phyloP scores from a whole-genome alignment of 1,140 invertebrate genomes.

The Musca vetustissima region DNA sequence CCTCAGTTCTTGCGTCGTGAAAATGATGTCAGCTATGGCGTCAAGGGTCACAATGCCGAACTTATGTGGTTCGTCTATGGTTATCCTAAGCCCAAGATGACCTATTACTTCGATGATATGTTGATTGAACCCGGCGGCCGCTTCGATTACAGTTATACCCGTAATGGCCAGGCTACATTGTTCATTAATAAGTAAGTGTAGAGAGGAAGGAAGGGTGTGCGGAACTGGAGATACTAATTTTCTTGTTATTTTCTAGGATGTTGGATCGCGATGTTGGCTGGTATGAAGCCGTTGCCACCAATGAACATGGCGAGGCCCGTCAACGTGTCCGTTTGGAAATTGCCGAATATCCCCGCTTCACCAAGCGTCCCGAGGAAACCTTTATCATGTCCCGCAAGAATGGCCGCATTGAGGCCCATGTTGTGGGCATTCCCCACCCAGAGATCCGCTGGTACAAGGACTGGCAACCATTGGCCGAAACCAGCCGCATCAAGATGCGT shows the following conservation, averaged over 20 bases:
- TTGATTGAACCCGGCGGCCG: constrained; percentile 78
- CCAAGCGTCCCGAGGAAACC: constrained; percentile 81
- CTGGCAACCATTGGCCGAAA: constrained; percentile 84
- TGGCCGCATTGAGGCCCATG: constrained; percentile 78
- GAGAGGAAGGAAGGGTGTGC: too few relatives aligned
- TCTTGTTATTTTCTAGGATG: constrained; percentile 67
- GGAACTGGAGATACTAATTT: not conserved
- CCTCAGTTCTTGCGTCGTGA: constrained; percentile 82
- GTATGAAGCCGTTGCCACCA: constrained; percentile 90
- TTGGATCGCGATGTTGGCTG: constrained; percentile 86
- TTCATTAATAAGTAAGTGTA: constrained; percentile 75
- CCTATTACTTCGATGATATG: constrained; percentile 83
- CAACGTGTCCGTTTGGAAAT: constrained; percentile 83
- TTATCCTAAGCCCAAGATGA: constrained; percentile 88
- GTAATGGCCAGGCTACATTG: constrained; percentile 85
- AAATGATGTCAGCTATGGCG: constrained; percentile 81
- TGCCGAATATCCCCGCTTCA: constrained; percentile 90
- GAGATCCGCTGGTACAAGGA: constrained; percentile 98
- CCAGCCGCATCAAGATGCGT: constrained; percentile 75
- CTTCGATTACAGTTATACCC: constrained; percentile 82
- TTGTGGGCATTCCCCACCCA: constrained; percentile 88
- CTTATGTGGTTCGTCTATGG: constrained; percentile 92
- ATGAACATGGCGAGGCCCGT: constrained; percentile 87
- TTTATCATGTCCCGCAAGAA: constrained; percentile 73
- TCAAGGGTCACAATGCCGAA: constrained; percentile 83